Evolutionary conservation across 64 coral and sea anemone species (phyloP).

Genomic region (Montipora foliosa): DNA sequence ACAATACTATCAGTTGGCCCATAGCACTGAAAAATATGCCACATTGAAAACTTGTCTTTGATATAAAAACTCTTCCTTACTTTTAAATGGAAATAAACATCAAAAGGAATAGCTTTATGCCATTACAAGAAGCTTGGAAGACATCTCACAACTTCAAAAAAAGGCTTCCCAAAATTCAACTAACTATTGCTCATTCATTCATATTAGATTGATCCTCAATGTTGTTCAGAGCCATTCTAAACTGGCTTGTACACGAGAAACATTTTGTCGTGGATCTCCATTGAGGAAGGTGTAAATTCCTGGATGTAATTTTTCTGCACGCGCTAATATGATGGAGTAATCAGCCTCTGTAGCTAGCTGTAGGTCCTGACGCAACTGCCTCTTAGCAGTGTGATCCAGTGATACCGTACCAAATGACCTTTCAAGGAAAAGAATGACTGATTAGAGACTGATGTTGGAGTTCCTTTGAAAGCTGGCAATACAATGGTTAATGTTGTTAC

Average conservation of each 20-base stretch:
- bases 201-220: too few species aligned
- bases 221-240: conserved; percentile 64
- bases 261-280: conserved; percentile 82
- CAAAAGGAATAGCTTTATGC: too few species aligned
- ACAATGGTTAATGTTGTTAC: too few species aligned
- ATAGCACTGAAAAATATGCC: too few species aligned
- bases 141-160: too few species aligned
- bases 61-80: too few species aligned
- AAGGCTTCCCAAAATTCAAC: too few species aligned
- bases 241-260: conserved; percentile 66
- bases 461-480: background rate
- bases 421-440: background rate
- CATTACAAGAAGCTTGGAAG: too few species aligned
- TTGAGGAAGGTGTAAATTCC: conserved; percentile 83
- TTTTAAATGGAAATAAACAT: too few species aligned
- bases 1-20: too few species aligned
- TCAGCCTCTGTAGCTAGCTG: conserved; percentile 90
- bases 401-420: conserved; percentile 67
- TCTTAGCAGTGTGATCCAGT: conserved; percentile 72
- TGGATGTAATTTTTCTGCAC: conserved; percentile 86
- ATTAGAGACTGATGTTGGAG: background rate
- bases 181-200: too few species aligned
- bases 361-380: conserved; percentile 81
- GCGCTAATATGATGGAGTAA: conserved; percentile 76
- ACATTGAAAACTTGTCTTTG: too few species aligned